These are phyloP conservation scores for Chiroxiphia lanceolata DNA, from an alignment of 2,797 vertebrate species.

Conservation along the genomic window DNA sequence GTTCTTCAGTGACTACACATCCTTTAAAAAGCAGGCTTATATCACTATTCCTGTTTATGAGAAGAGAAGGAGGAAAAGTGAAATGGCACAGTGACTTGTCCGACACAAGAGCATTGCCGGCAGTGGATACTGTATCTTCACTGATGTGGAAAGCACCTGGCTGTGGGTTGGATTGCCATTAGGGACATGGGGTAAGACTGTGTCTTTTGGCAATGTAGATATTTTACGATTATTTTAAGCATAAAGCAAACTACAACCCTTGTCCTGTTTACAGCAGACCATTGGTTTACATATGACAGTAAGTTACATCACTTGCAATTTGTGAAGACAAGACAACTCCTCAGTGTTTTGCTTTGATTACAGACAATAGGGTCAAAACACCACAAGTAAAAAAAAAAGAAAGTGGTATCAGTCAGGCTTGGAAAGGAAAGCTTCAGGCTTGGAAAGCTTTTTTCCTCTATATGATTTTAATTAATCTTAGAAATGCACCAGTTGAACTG, in stretches of 20 bases:
- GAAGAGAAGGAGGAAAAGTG: not conserved
- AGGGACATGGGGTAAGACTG: not conserved
- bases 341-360: not conserved
- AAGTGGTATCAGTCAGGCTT: not conserved
- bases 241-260: not conserved
- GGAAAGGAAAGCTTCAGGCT: not conserved
- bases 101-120: accelerated
- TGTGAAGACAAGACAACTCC: not conserved
- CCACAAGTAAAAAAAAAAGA: not conserved
- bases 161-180: accelerated
- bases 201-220: not conserved
- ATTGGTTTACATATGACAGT: not conserved
- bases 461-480: not conserved
- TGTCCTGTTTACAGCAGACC: not conserved
- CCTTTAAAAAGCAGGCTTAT: not conserved
- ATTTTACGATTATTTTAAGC: not conserved
- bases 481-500: not conserved
- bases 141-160: not conserved
- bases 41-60: not conserved
- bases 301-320: too few species aligned
- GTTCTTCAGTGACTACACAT: not conserved
- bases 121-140: not conserved
- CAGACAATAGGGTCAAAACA: not conserved
- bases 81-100: not conserved
- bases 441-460: not conserved